Base-by-base conservation (phyloP, 1,140 invertebrate genomes). In the Sipha flava region DNA sequence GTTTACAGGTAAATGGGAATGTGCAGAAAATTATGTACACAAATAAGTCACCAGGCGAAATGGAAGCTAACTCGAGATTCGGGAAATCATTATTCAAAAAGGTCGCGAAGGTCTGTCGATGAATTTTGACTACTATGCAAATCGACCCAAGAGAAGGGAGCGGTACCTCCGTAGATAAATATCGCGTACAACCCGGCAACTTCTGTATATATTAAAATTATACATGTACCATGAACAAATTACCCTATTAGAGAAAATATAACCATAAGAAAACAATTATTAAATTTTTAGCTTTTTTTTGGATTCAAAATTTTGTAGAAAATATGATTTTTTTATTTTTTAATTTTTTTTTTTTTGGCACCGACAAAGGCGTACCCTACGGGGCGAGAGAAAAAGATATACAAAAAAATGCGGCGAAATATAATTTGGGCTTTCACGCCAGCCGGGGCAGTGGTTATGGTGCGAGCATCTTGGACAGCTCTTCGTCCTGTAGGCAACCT, bases 401-500 rank as follows among this genome's bases (percentile, higher is more conserved):
- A 57, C 21, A 77, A 75, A 57, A 59, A 54, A 57, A 77, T 21
- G 52, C 26, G 73, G 26, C 73, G 52, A 77, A 77, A 77, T 59
- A 75, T 73, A 23, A 9, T 37, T 54, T n/a, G 49, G 73, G 73
- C 52, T 59, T 40, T 59, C 73, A 77, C 73, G 73, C 73, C 23
- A 57, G 37, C 49, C 34, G 73, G 21, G 73, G 73, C 52, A 57
- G 81, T 82, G 85, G 89, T 93, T 94, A 95, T 88, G 94, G 94
- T 82, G 94, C 93, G 83, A 97, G 88, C 94, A 97, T 96, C 87
- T 96, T 96, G 79, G 95, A 97, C 49, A 98, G 89, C 84, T 97
- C 95, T 86, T 97, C 96, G 85, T 99, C 98, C 85, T 98, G 95
- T 83, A 99, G 91, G 86, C 98, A 99, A 62, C 98, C 98, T 86